These are phyloP conservation scores for Falco punctatus DNA, from an alignment of 2,113 vertebrate genomes.

Conservation along the genomic window DNA sequence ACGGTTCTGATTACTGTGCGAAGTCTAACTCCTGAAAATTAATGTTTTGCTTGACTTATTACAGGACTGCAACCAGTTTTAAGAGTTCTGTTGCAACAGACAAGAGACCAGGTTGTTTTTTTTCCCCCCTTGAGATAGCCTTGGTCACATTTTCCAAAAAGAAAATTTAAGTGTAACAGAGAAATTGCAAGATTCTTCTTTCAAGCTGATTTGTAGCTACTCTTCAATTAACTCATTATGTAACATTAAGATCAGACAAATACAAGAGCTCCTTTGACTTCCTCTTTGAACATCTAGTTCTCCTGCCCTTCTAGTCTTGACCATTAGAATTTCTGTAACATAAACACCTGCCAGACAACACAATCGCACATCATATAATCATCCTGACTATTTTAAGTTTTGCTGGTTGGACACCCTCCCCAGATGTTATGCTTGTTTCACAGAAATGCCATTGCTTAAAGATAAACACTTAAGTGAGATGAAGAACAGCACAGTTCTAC, in stretches of 20 bases:
- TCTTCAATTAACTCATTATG: not conserved
- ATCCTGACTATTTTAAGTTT: not conserved
- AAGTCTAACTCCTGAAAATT: not conserved
- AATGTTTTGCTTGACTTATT: not conserved
- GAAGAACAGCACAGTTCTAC: not conserved
- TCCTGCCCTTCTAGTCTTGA: not conserved
- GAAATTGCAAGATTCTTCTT: not conserved
- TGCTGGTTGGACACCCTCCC: not conserved
- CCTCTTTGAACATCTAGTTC: not conserved
- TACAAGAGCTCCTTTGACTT: not conserved
- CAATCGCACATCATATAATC: not conserved
- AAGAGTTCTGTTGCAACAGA: not conserved
- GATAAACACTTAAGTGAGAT: not conserved
- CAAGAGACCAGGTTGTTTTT: not conserved
- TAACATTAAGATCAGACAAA: not conserved
- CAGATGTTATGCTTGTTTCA: not conserved
- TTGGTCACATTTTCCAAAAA: not conserved
- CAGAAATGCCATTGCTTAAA: not conserved
- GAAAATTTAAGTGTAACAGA: not conserved
- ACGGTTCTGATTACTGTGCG: not conserved
- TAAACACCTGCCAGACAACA: not conserved
- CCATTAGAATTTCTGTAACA: not conserved
- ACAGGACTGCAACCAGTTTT: not conserved
- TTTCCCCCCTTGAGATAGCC: fast-evolving
- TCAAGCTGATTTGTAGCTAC: not conserved